A percentile compares a stretch with the other conserved stretches of the same genome.
Conservation (phyloP, 2,888 invertebrate species). For the Mamestra brassicae region DNA sequence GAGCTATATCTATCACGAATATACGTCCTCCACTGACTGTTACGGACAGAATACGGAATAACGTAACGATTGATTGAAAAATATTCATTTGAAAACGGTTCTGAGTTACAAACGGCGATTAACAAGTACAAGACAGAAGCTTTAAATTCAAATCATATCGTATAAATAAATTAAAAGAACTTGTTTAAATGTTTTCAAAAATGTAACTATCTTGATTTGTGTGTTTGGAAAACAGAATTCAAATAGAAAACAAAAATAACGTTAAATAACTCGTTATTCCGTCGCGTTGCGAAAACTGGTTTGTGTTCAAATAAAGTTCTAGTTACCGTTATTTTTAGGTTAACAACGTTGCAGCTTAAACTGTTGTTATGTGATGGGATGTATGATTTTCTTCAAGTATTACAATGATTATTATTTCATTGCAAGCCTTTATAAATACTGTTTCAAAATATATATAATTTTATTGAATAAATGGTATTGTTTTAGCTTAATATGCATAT, state of each 20-base stretch:
- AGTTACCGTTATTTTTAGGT: slow-evolving; percentile 73
- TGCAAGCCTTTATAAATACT: slow-evolving; percentile 1
- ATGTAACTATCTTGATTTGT: background rate
- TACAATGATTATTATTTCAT: slow-evolving; percentile 28
- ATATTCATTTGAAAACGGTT: background rate
- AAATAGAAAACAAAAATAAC: slow-evolving; percentile 45
- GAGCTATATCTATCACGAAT: slow-evolving; percentile 59
- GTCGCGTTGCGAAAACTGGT: slow-evolving; percentile 60
- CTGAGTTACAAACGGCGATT: slow-evolving; percentile 5
- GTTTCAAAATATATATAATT: background rate
- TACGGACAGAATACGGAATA: slow-evolving; percentile 42
- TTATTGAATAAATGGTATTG: background rate
- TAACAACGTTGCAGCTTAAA: slow-evolving; percentile 64
- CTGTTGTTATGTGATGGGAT: slow-evolving; percentile 62
- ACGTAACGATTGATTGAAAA: slow-evolving; percentile 13
- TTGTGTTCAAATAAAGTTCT: slow-evolving; percentile 74
- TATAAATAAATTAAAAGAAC: slow-evolving; percentile 22
- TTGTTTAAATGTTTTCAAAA: slow-evolving; percentile 1
- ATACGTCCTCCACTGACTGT: slow-evolving; percentile 25
- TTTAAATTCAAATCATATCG: slow-evolving; percentile 47
- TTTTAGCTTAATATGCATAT: slow-evolving; percentile 1
- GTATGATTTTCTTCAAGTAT: slow-evolving; percentile 47
- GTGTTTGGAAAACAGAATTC: slow-evolving; percentile 12
- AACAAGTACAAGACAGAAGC: slow-evolving; percentile 37
- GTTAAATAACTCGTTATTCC: slow-evolving; percentile 25